A percentile compares a stretch with the other conserved stretches of the same genome.
Evolutionary conservation across 2,113 vertebrate genomes (phyloP).

Genomic region (Alouatta palliata): DNA sequence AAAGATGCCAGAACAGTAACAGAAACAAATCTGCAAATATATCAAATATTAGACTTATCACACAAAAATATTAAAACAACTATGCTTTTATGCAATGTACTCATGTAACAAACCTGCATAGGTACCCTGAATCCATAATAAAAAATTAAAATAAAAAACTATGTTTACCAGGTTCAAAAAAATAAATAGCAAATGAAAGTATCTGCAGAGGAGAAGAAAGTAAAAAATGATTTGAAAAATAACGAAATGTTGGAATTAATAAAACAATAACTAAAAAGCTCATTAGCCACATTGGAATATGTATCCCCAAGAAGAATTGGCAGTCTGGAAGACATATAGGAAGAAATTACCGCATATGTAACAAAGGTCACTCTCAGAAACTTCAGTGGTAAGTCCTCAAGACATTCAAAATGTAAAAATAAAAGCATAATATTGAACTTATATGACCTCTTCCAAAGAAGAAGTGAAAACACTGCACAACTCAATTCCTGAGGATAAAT

Average conservation of each 20-base stretch:
- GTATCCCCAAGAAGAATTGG: not conserved
- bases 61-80: no score
- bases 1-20: not conserved
- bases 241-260: not conserved
- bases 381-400: not conserved
- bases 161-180: not conserved
- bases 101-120: no score
- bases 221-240: not conserved
- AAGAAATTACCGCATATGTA: not conserved
- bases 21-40: not conserved
- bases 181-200: not conserved
- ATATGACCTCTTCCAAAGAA: not conserved
- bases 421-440: not conserved
- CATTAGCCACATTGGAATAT: not conserved
- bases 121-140: not conserved
- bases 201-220: not conserved
- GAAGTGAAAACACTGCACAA: not conserved
- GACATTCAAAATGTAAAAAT: not conserved
- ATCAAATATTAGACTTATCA: no score
- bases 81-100: no score
- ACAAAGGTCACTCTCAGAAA: not conserved
- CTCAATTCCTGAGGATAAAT: not conserved
- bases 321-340: not conserved
- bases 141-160: not conserved
- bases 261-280: not conserved